Evolutionary conservation across 1,140 invertebrate species (phyloP).

Genomic region (Triops cancriformis): DNA sequence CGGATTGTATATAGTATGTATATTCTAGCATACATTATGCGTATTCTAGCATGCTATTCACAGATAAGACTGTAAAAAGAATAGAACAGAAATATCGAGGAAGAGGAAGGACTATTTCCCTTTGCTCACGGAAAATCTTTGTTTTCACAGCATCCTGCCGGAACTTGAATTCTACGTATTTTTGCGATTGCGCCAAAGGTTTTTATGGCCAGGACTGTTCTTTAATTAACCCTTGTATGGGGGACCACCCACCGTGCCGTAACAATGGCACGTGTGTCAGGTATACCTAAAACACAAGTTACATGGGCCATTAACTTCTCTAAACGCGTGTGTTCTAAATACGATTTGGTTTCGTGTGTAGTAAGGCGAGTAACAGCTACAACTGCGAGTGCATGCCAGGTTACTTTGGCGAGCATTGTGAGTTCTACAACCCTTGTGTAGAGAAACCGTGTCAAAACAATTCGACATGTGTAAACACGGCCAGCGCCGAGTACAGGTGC

Average conservation of each 20-base stretch:
- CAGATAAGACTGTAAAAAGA: no score
- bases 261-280: slow-evolving; percentile 32
- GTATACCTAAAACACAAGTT: slow-evolving; percentile 21
- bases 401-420: slow-evolving; percentile 35
- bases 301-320: neutral
- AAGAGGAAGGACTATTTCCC: no score
- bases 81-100: no score
- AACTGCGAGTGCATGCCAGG: slow-evolving; percentile 31
- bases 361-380: slow-evolving; percentile 18
- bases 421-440: slow-evolving; percentile 36
- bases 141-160: slow-evolving; percentile 25
- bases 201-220: slow-evolving; percentile 39
- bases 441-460: slow-evolving; percentile 33
- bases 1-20: no score
- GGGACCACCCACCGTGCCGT: slow-evolving; percentile 31
- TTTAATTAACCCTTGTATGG: slow-evolving; percentile 37
- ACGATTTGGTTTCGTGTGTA: neutral
- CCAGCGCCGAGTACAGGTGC: slow-evolving; percentile 30
- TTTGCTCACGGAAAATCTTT: neutral
- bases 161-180: slow-evolving; percentile 32
- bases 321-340: neutral
- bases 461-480: slow-evolving; percentile 32
- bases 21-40: no score
- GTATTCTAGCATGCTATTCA: no score
- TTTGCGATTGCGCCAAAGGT: slow-evolving; percentile 37